Evolutionary conservation across 2,113 vertebrate genomes (phyloP).

Genomic region (Sylvietta virens): DNA sequence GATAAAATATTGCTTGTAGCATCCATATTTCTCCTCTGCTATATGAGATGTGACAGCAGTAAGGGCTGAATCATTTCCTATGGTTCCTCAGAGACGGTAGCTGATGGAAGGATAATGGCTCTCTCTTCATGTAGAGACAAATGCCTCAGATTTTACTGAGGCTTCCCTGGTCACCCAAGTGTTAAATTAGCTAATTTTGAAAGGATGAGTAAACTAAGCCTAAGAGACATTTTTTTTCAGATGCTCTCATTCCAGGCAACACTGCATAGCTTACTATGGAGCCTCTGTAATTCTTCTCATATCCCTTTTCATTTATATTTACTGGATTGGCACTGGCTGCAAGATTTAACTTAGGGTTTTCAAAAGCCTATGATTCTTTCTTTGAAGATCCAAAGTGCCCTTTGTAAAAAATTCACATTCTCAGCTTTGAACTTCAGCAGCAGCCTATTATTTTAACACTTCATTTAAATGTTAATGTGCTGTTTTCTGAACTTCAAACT

Average conservation of each 20-base stretch:
- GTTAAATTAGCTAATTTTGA: neutral
- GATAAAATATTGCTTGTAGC: neutral
- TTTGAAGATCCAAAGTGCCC: neutral
- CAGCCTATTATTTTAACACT: neutral
- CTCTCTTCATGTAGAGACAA: neutral
- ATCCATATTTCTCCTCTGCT: neutral
- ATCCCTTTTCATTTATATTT: neutral
- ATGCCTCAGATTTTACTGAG: neutral
- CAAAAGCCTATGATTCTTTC: neutral
- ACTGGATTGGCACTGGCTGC: neutral
- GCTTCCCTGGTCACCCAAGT: neutral
- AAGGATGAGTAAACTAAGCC: neutral
- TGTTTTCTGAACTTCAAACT: conserved; percentile 5
- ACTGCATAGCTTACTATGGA: neutral
- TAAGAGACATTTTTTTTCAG: neutral
- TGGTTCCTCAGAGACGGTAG: neutral
- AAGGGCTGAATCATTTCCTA: neutral
- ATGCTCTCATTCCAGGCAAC: neutral
- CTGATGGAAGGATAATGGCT: neutral
- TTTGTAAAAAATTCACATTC: conserved; percentile 12
- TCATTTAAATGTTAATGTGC: conserved; percentile 20
- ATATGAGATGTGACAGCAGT: neutral
- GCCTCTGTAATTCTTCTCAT: neutral
- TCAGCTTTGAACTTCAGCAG: conserved; percentile 1
- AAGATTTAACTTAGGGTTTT: neutral